These are phyloP conservation scores for Anthophora plumipes DNA, from an alignment of 2,888 invertebrate genomes.

Conservation along the genomic window DNA sequence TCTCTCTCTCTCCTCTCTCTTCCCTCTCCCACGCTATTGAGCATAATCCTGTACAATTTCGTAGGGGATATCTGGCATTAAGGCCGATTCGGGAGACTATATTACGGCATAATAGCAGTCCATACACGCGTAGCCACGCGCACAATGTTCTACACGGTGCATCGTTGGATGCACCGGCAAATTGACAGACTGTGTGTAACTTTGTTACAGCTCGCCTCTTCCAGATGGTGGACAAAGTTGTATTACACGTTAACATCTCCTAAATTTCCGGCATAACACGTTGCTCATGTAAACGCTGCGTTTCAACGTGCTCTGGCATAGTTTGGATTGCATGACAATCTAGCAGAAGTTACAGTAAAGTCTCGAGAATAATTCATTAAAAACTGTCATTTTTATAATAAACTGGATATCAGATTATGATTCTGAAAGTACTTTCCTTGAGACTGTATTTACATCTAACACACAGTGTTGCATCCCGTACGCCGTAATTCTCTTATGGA, in stretches of 20 bases:
- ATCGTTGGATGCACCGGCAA: slow-evolving; percentile 45
- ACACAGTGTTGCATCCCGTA: too few species aligned
- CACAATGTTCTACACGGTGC: slow-evolving; percentile 21
- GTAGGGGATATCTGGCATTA: slow-evolving; percentile 79
- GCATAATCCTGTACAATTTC: slow-evolving; percentile 75
- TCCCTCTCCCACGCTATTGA: slow-evolving; percentile 20
- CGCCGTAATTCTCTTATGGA: too few species aligned
- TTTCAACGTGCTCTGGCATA: not conserved
- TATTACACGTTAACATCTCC: slow-evolving; percentile 40
- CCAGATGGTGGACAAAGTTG: not conserved
- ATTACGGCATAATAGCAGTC: slow-evolving; percentile 70
- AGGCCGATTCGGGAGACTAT: slow-evolving; percentile 66
- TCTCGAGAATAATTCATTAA: too few species aligned
- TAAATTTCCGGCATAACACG: slow-evolving; percentile 35
- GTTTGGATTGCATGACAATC: not conserved
- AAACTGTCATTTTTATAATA: too few species aligned
- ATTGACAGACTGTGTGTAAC: slow-evolving; percentile 63
- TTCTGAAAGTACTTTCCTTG: too few species aligned
- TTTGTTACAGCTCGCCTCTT: slow-evolving; percentile 41
- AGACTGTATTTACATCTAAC: too few species aligned
- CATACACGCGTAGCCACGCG: slow-evolving; percentile 58
- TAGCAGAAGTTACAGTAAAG: too few species aligned
- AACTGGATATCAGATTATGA: too few species aligned
- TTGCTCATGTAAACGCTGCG: not conserved
- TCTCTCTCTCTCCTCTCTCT: not conserved